phyloP scores from a whole-genome alignment of 2,888 invertebrate species.

The Nebria brevicollis region DNA sequence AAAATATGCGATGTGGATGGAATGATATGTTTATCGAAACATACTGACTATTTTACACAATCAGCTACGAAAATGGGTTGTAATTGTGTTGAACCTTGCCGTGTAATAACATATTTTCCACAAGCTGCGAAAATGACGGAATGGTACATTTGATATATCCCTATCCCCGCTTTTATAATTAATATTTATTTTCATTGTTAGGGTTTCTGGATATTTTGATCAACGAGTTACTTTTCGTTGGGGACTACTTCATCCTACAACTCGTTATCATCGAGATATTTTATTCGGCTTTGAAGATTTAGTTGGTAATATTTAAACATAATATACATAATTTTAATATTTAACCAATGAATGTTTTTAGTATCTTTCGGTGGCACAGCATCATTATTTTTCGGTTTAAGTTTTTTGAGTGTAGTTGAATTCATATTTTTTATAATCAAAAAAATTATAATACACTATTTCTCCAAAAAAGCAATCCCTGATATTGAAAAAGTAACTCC shows the following conservation, averaged over 20 bases:
- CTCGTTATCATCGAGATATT: constrained; percentile 69
- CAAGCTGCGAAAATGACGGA: constrained; percentile 58
- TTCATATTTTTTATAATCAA: constrained; percentile 66
- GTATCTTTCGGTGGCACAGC: constrained; percentile 73
- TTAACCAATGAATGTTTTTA: constrained; percentile 54
- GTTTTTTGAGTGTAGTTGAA: constrained; percentile 71
- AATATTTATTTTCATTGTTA: constrained; percentile 47
- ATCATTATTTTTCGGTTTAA: constrained; percentile 72
- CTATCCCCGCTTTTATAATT: background rate
- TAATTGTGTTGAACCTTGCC: constrained; percentile 63
- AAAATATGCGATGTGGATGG: constrained; percentile 65
- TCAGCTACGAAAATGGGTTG: constrained; percentile 60
- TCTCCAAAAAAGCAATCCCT: background rate
- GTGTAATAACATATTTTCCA: constrained; percentile 61
- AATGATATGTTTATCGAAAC: constrained; percentile 65
- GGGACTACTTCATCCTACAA: constrained; percentile 66
- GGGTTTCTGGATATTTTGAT: constrained; percentile 60
- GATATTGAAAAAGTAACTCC: background rate
- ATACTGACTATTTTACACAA: constrained; percentile 59
- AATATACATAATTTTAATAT: constrained; percentile 19
- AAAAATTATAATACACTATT: constrained; percentile 47
- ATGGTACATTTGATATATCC: constrained; percentile 56
- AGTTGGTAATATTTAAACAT: constrained; percentile 64
- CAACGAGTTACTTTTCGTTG: constrained; percentile 66
- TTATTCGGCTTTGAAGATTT: constrained; percentile 73